phyloP scores from a whole-genome alignment of 2,113 vertebrate genomes.

The Grus americana region DNA sequence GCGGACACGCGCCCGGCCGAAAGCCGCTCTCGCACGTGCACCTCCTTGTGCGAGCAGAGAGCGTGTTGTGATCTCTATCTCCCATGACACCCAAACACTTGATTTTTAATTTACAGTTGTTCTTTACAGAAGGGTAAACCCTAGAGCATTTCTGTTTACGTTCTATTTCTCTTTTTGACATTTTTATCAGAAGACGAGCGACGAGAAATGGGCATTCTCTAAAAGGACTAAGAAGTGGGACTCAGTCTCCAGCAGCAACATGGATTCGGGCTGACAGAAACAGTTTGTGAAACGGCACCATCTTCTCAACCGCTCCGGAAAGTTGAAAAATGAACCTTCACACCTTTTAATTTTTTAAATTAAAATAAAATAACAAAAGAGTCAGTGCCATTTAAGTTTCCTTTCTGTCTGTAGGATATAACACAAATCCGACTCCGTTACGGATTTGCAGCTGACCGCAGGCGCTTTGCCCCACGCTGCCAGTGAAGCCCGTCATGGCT shows the following conservation, averaged over 20 bases:
- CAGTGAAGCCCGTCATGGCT: fast-evolving
- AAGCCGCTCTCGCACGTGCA: fast-evolving
- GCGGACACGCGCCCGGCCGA: fast-evolving
- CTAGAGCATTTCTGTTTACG: neutral
- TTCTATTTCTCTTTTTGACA: neutral
- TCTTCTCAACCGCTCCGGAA: neutral
- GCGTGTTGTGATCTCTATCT: neutral
- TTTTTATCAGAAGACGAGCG: neutral
- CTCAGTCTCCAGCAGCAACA: neutral
- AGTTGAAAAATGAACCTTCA: neutral
- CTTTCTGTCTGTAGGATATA: fast-evolving
- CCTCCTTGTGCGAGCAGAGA: neutral
- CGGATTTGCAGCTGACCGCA: fast-evolving
- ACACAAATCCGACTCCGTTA: fast-evolving
- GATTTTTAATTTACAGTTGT: neutral
- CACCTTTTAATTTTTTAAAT: neutral
- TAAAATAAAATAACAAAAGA: neutral
- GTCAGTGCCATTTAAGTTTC: neutral
- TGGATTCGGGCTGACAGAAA: neutral
- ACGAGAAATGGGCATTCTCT: neutral
- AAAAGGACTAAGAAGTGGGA: neutral
- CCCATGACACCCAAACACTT: neutral
- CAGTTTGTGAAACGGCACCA: neutral
- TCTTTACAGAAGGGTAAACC: neutral
- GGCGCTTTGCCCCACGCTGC: neutral